Base-by-base conservation (phyloP, 2,113 vertebrate genomes). In the Todiramphus saurophagus region DNA sequence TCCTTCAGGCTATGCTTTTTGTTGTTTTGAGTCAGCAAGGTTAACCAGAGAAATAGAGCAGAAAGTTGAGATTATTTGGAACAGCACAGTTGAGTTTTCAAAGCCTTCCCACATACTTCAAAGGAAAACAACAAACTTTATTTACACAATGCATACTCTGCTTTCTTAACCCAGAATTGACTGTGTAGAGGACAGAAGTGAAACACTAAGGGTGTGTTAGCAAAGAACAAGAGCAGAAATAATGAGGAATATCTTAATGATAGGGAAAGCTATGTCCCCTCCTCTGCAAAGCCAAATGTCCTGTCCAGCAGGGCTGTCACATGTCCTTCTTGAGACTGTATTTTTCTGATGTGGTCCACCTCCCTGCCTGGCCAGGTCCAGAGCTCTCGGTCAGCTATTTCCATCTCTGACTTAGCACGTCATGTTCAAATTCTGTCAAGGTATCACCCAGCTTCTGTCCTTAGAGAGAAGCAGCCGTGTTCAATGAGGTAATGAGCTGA, bases 11-110 rank as follows among this genome's bases (percentile, higher is more conserved):
- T 94, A 94, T 62, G 46, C 35, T 94, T 96, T 96, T 96, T 96
- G 95, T 97, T 97, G 85, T 95, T 97, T 96, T 85, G 89, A 96
- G 96, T 96, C 93, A 94, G 95, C 94, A 96, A 96, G 94, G 93
- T 97, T 96, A 96, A 96, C 91, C 94, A 97, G 92, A 93, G 96
- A 97, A 97, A 96, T 60, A 96, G 95, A 96, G 87, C 93, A 95
- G 93, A 96, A 97, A 97, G 92, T 83, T 96, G 91, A 96, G 91
- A 92, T 96, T 90, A 93, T 68, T 92, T 0, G 80, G 63, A 95
- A 93, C 1, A 2, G 77, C 85, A 55, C 73, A 87, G 67, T 44
- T 72, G 44, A 20, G 69, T 90, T 97, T 96, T 97, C 90, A 94
- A 96, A 97, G 93, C 79, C 35, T 96, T 94, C 60, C 35, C 28